Evolutionary conservation across 1,140 invertebrate species (phyloP).

Genomic region (Zaprionus ghesquierei): DNA sequence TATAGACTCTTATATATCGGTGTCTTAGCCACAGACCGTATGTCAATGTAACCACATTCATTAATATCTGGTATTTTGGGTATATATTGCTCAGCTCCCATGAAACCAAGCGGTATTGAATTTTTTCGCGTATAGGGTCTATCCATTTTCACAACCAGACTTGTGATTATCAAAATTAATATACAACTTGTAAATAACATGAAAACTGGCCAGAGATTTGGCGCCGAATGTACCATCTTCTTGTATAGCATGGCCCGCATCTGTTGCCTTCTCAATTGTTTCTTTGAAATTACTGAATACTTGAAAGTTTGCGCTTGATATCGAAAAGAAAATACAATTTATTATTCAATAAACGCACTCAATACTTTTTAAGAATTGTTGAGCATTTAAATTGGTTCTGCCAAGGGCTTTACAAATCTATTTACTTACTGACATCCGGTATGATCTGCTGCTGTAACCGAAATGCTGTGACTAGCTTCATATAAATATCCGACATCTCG

Average conservation of each 20-base stretch:
- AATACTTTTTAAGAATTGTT: too few relatives aligned
- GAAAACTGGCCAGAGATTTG: constrained; percentile 65
- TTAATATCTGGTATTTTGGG: constrained; percentile 38
- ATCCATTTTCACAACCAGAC: constrained; percentile 38
- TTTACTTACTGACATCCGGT: constrained; percentile 66
- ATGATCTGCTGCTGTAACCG: constrained; percentile 62
- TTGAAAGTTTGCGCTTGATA: constrained; percentile 62
- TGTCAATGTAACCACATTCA: constrained; percentile 53
- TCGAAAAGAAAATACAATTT: not conserved
- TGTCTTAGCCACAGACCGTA: constrained; percentile 4
- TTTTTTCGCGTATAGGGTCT: constrained; percentile 24
- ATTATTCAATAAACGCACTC: not conserved
- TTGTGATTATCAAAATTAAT: constrained; percentile 52
- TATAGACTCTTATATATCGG: not conserved
- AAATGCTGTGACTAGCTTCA: constrained; percentile 61
- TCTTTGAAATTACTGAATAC: constrained; percentile 56
- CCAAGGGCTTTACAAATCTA: not conserved
- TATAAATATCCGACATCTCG: constrained; percentile 67
- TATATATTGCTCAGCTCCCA: not conserved
- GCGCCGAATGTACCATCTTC: constrained; percentile 67
- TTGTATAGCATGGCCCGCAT: constrained; percentile 69
- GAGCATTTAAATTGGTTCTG: too few relatives aligned
- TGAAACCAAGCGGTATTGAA: constrained; percentile 42
- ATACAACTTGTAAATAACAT: constrained; percentile 59
- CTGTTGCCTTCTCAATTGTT: constrained; percentile 43